Evolutionary conservation across 2,888 invertebrate genomes (phyloP).

Genomic region (Sarcophaga subvicina): DNA sequence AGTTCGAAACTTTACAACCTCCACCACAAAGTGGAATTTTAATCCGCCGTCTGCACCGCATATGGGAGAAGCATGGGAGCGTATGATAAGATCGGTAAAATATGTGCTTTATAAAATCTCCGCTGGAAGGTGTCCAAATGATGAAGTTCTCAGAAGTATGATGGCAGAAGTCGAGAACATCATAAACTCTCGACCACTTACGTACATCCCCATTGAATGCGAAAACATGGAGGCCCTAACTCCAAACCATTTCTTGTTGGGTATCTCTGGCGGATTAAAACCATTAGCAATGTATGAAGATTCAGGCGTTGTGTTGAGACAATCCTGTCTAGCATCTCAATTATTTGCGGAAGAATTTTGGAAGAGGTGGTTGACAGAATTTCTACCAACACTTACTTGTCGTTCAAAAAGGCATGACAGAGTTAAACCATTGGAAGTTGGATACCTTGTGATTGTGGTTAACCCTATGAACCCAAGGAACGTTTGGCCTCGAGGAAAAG

Average conservation of each 20-base stretch:
- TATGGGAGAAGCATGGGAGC: too few relatives aligned
- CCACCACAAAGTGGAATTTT: too few relatives aligned
- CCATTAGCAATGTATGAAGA: background rate
- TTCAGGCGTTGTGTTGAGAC: background rate
- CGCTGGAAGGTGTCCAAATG: too few relatives aligned
- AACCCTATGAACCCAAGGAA: conserved; percentile 18
- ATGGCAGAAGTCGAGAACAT: too few relatives aligned
- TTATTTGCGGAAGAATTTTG: conserved; percentile 1
- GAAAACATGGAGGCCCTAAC: conserved; percentile 8
- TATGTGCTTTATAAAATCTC: too few relatives aligned
- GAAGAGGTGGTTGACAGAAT: background rate
- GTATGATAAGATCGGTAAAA: too few relatives aligned
- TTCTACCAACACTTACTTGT: background rate
- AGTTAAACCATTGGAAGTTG: background rate
- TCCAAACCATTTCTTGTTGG: conserved; percentile 3
- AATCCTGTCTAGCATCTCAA: background rate
- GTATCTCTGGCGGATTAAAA: background rate
- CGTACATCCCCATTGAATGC: background rate
- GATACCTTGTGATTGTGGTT: conserved; percentile 20
- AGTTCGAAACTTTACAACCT: too few relatives aligned
- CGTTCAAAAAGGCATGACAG: background rate
- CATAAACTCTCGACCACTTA: background rate
- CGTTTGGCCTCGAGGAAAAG: conserved; percentile 19
- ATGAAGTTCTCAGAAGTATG: too few relatives aligned
- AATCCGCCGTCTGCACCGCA: too few relatives aligned